Percentiles rank a stretch among this genome's conserved stretches.
Conservation (phyloP, 2,888 invertebrate species). For the Galeruca laticollis region DNA sequence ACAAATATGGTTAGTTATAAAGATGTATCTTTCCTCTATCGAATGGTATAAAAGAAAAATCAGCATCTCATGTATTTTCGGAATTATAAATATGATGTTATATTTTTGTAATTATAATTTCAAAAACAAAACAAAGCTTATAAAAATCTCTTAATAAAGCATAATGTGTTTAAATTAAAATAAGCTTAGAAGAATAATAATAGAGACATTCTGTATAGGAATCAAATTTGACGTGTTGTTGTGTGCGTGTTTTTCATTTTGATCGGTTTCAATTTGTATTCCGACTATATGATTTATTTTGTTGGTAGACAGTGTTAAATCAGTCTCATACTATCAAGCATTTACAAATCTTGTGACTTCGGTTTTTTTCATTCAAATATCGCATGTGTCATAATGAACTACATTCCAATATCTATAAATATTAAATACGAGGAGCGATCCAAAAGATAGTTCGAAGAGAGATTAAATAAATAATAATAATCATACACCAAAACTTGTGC, state of each 20-base stretch:
- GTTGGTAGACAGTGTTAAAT: constrained; percentile 26
- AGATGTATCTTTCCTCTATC: too few relatives aligned
- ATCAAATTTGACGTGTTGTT: constrained; percentile 23
- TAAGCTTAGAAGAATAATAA: constrained; percentile 5
- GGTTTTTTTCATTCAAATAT: background rate
- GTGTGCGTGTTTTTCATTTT: constrained; percentile 34
- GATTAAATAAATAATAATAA: background rate
- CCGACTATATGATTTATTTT: constrained; percentile 22
- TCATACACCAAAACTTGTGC: background rate
- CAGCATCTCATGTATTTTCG: too few relatives aligned
- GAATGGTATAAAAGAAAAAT: too few relatives aligned
- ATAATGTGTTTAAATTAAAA: too few relatives aligned
- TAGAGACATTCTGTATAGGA: constrained; percentile 26
- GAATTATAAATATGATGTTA: too few relatives aligned
- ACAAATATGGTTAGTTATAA: too few relatives aligned
- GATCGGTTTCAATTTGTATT: constrained; percentile 35
- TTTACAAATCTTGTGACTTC: constrained; percentile 22
- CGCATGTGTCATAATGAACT: background rate
- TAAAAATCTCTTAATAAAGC: too few relatives aligned
- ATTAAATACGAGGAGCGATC: constrained; percentile 14
- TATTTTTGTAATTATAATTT: too few relatives aligned
- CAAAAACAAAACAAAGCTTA: too few relatives aligned
- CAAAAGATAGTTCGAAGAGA: constrained; percentile 13
- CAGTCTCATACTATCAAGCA: constrained; percentile 15
- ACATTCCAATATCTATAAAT: constrained; percentile 6